Evolutionary conservation across 2,113 vertebrate species (phyloP).

Genomic region (Melanotaenia duboulayi): DNA sequence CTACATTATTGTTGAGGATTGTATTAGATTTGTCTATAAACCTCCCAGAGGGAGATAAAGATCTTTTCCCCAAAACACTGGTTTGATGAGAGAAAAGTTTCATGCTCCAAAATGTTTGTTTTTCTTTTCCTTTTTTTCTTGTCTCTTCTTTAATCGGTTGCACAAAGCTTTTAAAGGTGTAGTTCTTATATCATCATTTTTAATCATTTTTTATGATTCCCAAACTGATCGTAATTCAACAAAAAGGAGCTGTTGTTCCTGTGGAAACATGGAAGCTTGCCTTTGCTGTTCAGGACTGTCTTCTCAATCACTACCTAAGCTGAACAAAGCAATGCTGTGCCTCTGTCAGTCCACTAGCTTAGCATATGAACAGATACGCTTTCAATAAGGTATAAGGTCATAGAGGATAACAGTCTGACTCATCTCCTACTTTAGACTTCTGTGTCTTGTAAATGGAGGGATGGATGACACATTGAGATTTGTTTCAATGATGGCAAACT

Average conservation of each 20-base stretch:
- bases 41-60: not conserved
- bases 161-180: not conserved
- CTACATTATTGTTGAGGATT: not conserved
- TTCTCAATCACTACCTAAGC: slow-evolving; percentile 9
- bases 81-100: not conserved
- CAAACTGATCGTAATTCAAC: slow-evolving; percentile 1
- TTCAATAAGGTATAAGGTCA: slow-evolving; percentile 32
- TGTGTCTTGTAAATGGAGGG: slow-evolving; percentile 25
- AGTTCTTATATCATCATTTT: not conserved
- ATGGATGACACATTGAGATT: slow-evolving; percentile 27
- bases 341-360: not conserved
- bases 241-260: slow-evolving; percentile 18
- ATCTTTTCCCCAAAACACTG: not conserved
- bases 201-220: not conserved
- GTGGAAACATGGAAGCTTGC: not conserved
- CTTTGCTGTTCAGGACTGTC: slow-evolving; percentile 8
- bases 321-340: slow-evolving; percentile 28
- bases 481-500: slow-evolving; percentile 39
- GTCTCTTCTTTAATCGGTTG: too few species aligned
- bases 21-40: not conserved
- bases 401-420: slow-evolving; percentile 24
- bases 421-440: slow-evolving; percentile 22
- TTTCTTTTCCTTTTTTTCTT: not conserved
- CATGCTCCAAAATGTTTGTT: not conserved
- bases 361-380: slow-evolving; percentile 10